phyloP scores from a whole-genome alignment of 2,797 vertebrate genomes.

The Mallotus villosus region DNA sequence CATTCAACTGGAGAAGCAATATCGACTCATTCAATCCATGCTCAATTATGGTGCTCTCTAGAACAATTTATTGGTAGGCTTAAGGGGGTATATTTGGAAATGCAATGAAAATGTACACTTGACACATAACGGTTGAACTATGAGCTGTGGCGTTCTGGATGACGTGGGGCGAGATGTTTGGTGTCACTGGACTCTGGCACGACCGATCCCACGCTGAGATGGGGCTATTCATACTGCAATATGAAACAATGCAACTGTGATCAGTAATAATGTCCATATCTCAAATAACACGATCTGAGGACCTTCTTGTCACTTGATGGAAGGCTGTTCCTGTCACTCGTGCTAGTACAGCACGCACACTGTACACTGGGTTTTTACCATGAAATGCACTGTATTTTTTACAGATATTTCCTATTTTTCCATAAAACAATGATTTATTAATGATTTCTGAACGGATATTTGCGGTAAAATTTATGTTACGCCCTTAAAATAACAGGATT shows the following conservation, averaged over 20 bases:
- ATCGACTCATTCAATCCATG: slow-evolving; percentile 21
- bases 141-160: slow-evolving; percentile 10
- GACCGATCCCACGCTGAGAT: slow-evolving; percentile 31
- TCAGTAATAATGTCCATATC: slow-evolving; percentile 7
- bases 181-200: slow-evolving; percentile 29
- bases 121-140: slow-evolving; percentile 20
- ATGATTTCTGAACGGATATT: no score
- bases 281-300: slow-evolving; percentile 7
- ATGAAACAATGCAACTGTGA: slow-evolving; percentile 24
- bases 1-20: slow-evolving; percentile 10
- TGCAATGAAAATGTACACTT: slow-evolving; percentile 45
- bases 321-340: background rate
- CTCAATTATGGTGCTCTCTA: slow-evolving; percentile 18
- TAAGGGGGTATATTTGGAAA: slow-evolving; percentile 43
- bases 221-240: slow-evolving; percentile 25
- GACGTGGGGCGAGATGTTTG: slow-evolving; percentile 14
- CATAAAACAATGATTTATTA: no score
- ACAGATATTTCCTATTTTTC: no score
- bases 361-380: no score
- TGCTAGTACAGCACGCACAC: no score
- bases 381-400: no score
- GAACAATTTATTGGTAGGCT: slow-evolving; percentile 29
- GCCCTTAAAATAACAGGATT: no score
- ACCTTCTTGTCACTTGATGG: background rate
- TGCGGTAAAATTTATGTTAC: no score